A percentile compares a stretch with the other conserved stretches of the same genome.
Conservation (phyloP, 2,888 invertebrate species). For the Dimorphilus gyrociliatus region DNA sequence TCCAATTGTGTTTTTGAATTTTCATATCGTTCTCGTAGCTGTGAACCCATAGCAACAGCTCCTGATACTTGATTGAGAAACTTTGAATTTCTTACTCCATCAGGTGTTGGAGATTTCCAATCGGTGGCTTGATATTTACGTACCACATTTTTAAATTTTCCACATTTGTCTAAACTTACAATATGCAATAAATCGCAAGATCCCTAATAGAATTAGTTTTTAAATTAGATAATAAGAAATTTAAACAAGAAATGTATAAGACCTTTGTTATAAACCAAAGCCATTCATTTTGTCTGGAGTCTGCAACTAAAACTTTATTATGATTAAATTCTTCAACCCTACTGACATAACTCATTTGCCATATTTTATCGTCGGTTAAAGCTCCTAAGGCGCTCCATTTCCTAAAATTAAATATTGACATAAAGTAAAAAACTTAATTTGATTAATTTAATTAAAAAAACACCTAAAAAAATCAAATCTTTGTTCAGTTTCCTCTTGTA, state of each 20-base stretch:
- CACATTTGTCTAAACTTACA: constrained; percentile 5
- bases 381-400: constrained; percentile 6
- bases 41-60: too few species aligned
- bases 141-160: not conserved
- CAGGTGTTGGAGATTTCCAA: too few species aligned
- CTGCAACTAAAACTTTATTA: constrained; percentile 10
- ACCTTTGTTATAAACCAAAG: constrained; percentile 12
- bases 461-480: not conserved
- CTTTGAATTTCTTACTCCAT: too few species aligned
- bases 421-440: not conserved
- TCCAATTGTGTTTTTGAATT: too few species aligned
- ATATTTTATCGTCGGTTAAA: constrained; percentile 8
- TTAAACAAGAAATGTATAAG: too few species aligned
- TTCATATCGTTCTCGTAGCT: too few species aligned
- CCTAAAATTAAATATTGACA: constrained; percentile 3
- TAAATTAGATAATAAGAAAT: too few species aligned
- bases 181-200: constrained; percentile 8
- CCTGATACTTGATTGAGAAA: too few species aligned
- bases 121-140: too few species aligned
- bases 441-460: not conserved
- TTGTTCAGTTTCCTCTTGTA: not conserved
- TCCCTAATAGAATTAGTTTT: too few species aligned
- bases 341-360: constrained; percentile 6
- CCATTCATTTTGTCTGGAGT: constrained; percentile 10
- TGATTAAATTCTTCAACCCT: constrained; percentile 9